Evolutionary conservation across 1,140 invertebrate species (phyloP).

Genomic region (Helicoverpa armigera): DNA sequence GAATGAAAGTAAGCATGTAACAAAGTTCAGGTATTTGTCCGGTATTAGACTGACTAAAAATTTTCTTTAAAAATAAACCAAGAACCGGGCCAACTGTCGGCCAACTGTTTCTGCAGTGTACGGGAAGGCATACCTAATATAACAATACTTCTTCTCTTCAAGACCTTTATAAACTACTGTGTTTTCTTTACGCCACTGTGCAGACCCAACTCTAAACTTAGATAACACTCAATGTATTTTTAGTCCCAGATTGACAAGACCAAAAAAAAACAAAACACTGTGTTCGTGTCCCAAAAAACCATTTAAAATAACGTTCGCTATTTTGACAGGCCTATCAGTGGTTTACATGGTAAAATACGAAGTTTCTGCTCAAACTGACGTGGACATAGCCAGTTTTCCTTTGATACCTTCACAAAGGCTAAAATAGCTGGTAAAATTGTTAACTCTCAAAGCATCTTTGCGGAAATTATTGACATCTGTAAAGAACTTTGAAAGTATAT

Average conservation of each 20-base stretch:
- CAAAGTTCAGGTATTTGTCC: too few species aligned
- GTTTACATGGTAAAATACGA: constrained; percentile 15
- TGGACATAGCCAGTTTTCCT: neutral
- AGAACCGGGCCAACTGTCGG: too few species aligned
- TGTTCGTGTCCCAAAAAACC: neutral
- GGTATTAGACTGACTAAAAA: too few species aligned
- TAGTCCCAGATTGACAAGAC: constrained; percentile 16
- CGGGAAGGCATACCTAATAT: too few species aligned
- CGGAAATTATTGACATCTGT: neutral
- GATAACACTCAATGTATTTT: constrained; percentile 9
- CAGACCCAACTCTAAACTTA: neutral
- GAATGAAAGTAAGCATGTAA: too few species aligned
- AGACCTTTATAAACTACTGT: too few species aligned
- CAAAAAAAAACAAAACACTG: neutral
- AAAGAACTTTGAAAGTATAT: neutral
- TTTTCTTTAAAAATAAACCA: too few species aligned
- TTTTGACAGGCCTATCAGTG: constrained; percentile 38
- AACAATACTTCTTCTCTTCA: too few species aligned
- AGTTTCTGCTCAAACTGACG: constrained; percentile 16
- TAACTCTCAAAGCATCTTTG: neutral
- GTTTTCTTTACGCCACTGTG: too few species aligned
- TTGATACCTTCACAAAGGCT: neutral
- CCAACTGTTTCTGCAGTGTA: too few species aligned
- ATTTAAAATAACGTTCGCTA: constrained; percentile 21
- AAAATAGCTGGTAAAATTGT: neutral